These are phyloP conservation scores for Norana najaformis DNA, from an alignment of 2,888 invertebrate species.

Conservation along the genomic window DNA sequence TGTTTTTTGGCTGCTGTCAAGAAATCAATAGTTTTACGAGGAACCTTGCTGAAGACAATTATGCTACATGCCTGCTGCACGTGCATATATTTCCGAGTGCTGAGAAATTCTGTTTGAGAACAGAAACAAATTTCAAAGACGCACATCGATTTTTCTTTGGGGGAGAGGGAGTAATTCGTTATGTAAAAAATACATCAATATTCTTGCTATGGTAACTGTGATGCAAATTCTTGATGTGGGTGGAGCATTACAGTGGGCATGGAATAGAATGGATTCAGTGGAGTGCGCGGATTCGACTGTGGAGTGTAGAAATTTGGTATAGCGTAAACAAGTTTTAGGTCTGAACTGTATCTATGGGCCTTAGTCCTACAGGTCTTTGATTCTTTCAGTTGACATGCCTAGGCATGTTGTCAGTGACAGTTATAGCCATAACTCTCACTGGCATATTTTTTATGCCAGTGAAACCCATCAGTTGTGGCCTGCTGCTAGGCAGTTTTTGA, in stretches of 20 bases:
- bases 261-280: neutral
- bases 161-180: neutral
- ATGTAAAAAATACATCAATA: neutral
- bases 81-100: neutral
- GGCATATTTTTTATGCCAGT: neutral
- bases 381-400: neutral
- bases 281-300: neutral
- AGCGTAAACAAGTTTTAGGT: neutral
- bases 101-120: too few species aligned
- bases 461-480: neutral
- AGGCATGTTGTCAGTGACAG: neutral
- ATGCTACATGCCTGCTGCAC: neutral
- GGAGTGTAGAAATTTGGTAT: neutral
- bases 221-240: neutral
- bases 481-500: neutral
- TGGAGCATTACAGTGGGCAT: neutral
- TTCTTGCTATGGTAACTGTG: slow-evolving; percentile 5
- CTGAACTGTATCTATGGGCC: neutral
- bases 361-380: neutral
- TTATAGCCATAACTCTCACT: neutral
- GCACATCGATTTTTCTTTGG: neutral
- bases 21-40: neutral
- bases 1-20: neutral
- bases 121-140: neutral
- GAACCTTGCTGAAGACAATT: neutral